These are phyloP conservation scores for Palythoa grandiflora DNA, from an alignment of 92 coral and sea anemone species.

Conservation along the genomic window DNA sequence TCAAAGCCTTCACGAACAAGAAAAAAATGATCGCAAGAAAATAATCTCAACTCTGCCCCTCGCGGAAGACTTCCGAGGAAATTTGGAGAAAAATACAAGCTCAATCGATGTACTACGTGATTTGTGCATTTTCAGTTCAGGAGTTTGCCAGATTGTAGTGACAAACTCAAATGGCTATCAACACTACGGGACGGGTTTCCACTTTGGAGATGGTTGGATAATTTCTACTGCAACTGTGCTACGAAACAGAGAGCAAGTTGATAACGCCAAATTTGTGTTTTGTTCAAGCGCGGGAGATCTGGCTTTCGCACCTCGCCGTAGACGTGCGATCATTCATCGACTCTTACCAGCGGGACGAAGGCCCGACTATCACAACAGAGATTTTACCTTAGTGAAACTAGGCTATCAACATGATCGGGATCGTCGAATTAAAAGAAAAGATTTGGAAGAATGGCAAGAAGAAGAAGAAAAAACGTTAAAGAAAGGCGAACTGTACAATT, in stretches of 20 bases:
- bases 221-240: conserved; percentile 77
- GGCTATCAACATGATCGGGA: conserved; percentile 76
- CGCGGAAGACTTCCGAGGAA: conserved; percentile 69
- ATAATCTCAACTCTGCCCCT: conserved; percentile 67
- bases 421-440: conserved; percentile 60
- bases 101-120: conserved; percentile 64
- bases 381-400: conserved; percentile 78
- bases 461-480: conserved; percentile 77
- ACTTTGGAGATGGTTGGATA: conserved; percentile 89
- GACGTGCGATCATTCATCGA: conserved; percentile 85
- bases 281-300: conserved; percentile 55
- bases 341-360: conserved; percentile 84
- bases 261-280: conserved; percentile 70
- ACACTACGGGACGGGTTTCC: conserved; percentile 76
- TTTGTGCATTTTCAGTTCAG: conserved; percentile 68
- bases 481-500: conserved; percentile 69
- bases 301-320: conserved; percentile 68
- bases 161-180: conserved; percentile 47
- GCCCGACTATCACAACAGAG: conserved; percentile 89
- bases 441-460: conserved; percentile 79
- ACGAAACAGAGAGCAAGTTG: conserved; percentile 79
- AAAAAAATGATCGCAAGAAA: conserved; percentile 64
- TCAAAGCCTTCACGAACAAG: conserved; percentile 60
- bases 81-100: conserved; percentile 56
- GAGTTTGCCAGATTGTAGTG: conserved; percentile 84